These are phyloP conservation scores for Percopsis omiscomaycus DNA, from an alignment of 2,797 vertebrate species.

Conservation along the genomic window DNA sequence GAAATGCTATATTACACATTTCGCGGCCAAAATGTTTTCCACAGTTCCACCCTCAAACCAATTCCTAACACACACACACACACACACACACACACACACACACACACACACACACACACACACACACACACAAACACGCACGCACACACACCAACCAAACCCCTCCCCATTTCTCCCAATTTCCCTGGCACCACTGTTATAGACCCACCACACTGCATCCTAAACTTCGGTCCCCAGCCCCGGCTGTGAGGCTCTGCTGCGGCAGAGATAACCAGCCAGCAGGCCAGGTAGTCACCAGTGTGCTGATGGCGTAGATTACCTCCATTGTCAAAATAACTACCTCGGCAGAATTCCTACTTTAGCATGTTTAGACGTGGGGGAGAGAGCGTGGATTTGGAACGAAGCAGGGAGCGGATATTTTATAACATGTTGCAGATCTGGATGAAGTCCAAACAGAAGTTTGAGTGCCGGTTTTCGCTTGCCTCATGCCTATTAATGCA, in stretches of 20 bases:
- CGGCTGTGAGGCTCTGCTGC: conserved; percentile 69
- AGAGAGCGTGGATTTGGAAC: conserved; percentile 62
- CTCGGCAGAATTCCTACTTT: conserved; percentile 81
- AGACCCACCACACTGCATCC: conserved; percentile 58
- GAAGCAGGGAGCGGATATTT: conserved; percentile 13
- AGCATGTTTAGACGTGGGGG: conserved; percentile 73
- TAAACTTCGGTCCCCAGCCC: conserved; percentile 48
- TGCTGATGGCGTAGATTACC: conserved; percentile 80
- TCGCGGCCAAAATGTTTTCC: conserved; percentile 55
- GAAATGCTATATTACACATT: conserved; percentile 56
- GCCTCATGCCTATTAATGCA: conserved; percentile 37
- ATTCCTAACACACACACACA: background rate
- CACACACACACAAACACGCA: conserved; percentile 16
- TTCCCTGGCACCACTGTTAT: conserved; percentile 49
- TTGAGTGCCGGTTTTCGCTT: conserved; percentile 58
- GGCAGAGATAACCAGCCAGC: conserved; percentile 79
- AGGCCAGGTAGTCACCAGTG: conserved; percentile 73
- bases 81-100: conserved; percentile 13
- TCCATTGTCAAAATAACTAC: conserved; percentile 81
- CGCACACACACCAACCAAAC: conserved; percentile 18
- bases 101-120: conserved; percentile 12
- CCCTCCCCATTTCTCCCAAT: conserved; percentile 56
- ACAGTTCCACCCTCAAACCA: conserved; percentile 42
- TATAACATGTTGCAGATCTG: conserved; percentile 67
- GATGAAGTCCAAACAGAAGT: conserved; percentile 62